Conservation (phyloP, 2,888 invertebrate species). For the Cheilosia impressa region DNA sequence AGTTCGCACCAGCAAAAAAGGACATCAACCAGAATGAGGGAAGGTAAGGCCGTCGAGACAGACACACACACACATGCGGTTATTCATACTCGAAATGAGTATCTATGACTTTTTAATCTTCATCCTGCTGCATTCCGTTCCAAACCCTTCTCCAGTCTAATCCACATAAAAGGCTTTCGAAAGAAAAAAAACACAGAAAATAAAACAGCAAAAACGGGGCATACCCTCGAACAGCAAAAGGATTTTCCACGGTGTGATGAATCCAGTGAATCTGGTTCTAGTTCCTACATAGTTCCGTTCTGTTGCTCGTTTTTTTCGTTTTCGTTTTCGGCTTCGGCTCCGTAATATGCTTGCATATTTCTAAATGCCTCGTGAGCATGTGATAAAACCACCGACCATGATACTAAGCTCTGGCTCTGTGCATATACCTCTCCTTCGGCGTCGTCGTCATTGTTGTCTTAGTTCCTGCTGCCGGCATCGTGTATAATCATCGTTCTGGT, state of each 20-base stretch:
- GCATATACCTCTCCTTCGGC: conserved; percentile 13
- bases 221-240: conserved; percentile 52
- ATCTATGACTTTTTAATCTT: conserved; percentile 75
- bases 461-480: conserved; percentile 48
- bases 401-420: conserved; percentile 60
- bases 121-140: conserved; percentile 61
- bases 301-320: conserved; percentile 15
- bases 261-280: conserved; percentile 70
- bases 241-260: conserved; percentile 74
- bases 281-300: conserved; percentile 59
- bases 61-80: conserved; percentile 44
- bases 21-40: conserved; percentile 8
- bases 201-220: conserved; percentile 16
- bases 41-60: conserved; percentile 55
- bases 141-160: conserved; percentile 33
- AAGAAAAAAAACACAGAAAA: conserved; percentile 21
- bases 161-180: conserved; percentile 59
- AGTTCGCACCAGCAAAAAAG: conserved; percentile 17
- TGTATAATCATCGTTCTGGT: conserved; percentile 65
- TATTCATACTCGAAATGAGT: conserved; percentile 68
- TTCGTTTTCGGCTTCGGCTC: conserved; percentile 27
- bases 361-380: conserved; percentile 75
- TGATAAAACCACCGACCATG: conserved; percentile 74
- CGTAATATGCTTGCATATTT: conserved; percentile 69
- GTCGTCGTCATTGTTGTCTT: conserved; percentile 59